Evolutionary conservation across 2,113 vertebrate species (phyloP).

Genomic region (Elaphurus davidianus): DNA sequence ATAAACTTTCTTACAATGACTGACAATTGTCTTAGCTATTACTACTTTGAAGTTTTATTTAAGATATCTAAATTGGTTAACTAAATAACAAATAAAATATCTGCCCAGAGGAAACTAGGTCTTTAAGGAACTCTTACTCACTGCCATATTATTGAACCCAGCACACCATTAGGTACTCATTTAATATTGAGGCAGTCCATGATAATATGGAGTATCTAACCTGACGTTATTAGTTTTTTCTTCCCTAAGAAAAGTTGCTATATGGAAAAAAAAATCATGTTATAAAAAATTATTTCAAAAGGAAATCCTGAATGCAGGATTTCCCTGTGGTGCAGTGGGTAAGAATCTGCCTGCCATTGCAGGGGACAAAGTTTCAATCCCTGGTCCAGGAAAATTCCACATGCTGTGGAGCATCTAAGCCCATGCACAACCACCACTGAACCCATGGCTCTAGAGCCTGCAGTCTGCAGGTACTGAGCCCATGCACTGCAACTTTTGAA

Average conservation of each 20-base stretch:
- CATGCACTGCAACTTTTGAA: fast-evolving
- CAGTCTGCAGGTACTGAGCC: neutral
- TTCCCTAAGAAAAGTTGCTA: neutral
- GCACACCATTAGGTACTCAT: neutral
- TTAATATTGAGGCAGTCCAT: neutral
- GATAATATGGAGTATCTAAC: neutral
- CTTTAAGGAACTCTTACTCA: neutral
- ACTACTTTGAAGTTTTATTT: neutral
- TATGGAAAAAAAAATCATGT: neutral
- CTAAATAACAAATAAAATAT: neutral
- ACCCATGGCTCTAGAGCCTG: neutral
- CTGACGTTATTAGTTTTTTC: neutral
- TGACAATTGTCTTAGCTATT: neutral
- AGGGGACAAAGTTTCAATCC: neutral
- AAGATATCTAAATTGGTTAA: neutral
- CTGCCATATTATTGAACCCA: neutral
- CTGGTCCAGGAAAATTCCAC: neutral
- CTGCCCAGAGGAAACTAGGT: neutral
- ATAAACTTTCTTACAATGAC: neutral
- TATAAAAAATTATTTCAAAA: slow-evolving; percentile 24
- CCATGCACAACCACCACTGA: neutral
- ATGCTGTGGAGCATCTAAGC: neutral
- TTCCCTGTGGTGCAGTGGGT: neutral
- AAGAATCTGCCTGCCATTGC: neutral
- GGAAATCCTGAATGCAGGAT: neutral